phyloP scores from a whole-genome alignment of 2,797 vertebrate genomes.

The Acropternis orthonyx region DNA sequence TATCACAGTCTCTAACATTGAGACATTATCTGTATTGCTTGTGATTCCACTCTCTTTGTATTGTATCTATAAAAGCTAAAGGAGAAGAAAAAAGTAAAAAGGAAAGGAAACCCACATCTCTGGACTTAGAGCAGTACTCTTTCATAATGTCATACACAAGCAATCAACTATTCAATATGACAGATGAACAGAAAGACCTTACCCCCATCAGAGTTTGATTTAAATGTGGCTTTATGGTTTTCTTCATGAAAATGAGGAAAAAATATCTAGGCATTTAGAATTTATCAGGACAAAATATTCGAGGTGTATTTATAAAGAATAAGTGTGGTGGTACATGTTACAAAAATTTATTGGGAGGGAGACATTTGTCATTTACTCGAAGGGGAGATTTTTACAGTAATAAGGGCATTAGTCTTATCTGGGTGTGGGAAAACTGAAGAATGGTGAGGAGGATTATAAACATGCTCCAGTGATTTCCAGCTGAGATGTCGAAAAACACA shows the following conservation, averaged over 20 bases:
- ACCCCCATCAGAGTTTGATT: neutral
- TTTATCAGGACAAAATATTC: neutral
- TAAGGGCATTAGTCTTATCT: neutral
- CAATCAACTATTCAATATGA: neutral
- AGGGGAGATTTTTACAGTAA: neutral
- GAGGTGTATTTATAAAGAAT: neutral
- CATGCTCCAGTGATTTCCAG: neutral
- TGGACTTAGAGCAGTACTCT: neutral
- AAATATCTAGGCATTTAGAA: neutral
- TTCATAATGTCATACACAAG: accelerated
- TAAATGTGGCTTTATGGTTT: neutral
- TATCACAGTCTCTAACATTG: neutral
- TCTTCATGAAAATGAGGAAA: neutral
- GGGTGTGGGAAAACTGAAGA: neutral
- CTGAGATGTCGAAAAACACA: neutral
- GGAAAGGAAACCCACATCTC: neutral
- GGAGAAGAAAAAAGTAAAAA: neutral
- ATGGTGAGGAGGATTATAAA: neutral
- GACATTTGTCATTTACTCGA: neutral
- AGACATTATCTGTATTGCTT: neutral
- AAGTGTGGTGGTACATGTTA: neutral
- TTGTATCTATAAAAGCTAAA: neutral
- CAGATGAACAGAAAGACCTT: neutral
- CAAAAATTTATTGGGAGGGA: neutral
- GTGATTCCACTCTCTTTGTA: neutral